phyloP scores from a whole-genome alignment of 1,140 invertebrate genomes.

The Papilio xuthus region DNA sequence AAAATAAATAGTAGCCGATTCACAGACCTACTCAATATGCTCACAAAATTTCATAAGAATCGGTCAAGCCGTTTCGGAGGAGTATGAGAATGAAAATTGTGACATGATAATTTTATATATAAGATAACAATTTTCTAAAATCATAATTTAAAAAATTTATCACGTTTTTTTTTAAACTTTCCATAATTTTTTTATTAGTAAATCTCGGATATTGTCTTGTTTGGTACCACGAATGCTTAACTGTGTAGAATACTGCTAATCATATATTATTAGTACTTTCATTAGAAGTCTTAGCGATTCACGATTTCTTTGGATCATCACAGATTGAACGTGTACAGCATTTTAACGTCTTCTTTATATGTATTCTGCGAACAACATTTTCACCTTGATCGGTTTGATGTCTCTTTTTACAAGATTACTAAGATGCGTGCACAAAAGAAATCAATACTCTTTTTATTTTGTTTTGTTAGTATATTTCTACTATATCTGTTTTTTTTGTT shows the following conservation, averaged over 20 bases:
- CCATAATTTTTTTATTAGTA: not conserved
- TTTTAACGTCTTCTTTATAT: constrained; percentile 50
- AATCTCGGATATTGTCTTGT: not conserved
- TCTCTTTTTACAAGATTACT: constrained; percentile 40
- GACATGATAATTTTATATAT: too few species aligned
- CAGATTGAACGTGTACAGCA: constrained; percentile 49
- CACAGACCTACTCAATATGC: too few species aligned
- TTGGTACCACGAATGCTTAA: not conserved
- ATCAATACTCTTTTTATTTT: constrained; percentile 4
- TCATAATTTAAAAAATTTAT: not conserved
- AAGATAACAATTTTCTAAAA: not conserved
- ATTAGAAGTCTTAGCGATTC: constrained; percentile 52
- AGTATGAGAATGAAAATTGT: too few species aligned
- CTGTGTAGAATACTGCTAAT: constrained; percentile 32
- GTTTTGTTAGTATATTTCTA: too few species aligned
- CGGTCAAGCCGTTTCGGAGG: too few species aligned
- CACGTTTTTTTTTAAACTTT: not conserved
- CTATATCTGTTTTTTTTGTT: too few species aligned
- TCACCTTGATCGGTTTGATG: constrained; percentile 53
- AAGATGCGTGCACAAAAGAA: not conserved
- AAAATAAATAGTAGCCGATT: too few species aligned
- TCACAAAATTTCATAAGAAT: too few species aligned
- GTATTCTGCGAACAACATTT: constrained; percentile 47
- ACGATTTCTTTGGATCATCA: constrained; percentile 58
- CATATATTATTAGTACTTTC: constrained; percentile 47